Base-by-base conservation (phyloP, 2,797 vertebrate species). In the Galago senegalensis region DNA sequence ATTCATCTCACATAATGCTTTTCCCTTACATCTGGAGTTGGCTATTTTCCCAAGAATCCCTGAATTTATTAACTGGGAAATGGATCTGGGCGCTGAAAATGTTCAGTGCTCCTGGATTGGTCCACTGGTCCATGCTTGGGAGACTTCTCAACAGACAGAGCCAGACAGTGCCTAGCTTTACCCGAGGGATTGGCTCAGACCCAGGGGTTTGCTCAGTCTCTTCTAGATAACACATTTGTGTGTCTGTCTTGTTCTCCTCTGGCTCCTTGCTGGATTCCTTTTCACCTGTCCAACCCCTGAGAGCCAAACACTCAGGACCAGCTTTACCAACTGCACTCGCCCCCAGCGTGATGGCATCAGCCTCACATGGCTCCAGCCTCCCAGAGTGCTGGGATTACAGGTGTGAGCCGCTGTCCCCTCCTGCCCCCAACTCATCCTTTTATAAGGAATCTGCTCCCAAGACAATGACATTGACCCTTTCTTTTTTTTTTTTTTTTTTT, bases 261-360 rank as follows among this genome's bases (percentile, higher is more conserved):
- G 29, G 65, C 25, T 53, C 10, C 43, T 53, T 6, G 21, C 20
- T 25, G 34, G 58, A 16, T 20, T 3, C 12, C 40, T 61, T 25
- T 18, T 10, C 27, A 1, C 2, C 40, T 23, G 21, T 53, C 27
- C 43, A 20, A 1, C 8, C 43, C 61, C 61, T 63, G 27, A 27
- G 61, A 63, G 61, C 61, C 13, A 10, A 7, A 0, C 3, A 10
- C 31, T 20, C 2, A 2, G 21, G 21, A n/a, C 69, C 34, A 10
- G 21, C 69, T 17, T 29, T 13, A 1, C 10, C 29, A 16, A 5
- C 58, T 31, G 11, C 49, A 4, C 23, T 6, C 23, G 13, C 40
- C 21, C 37, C 46, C 21, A 0, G 9, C 1, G 21, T 31, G 43
- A 23, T 18, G 46, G 8, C 46, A 0, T 63, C 29, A 1, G 31